Conservation (phyloP, 2,888 invertebrate species). For the Aricia artaxerxes region DNA sequence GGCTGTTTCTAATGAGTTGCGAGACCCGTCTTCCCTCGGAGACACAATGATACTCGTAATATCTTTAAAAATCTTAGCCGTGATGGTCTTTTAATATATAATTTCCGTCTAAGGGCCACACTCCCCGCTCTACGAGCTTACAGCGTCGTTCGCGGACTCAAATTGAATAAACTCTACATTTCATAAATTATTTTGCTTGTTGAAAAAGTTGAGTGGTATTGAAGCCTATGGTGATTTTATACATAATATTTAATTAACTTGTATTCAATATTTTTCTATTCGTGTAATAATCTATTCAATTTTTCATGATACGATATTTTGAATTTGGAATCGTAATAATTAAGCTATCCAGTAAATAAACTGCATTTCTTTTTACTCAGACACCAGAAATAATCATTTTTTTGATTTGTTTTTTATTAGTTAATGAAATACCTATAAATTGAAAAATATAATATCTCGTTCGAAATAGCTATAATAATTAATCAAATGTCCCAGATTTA, state of each 20-base stretch:
- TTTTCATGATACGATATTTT: neutral
- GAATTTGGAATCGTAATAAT: neutral
- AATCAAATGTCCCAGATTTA: neutral
- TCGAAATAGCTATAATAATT: too few species aligned
- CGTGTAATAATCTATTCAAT: neutral
- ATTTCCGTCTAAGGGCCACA: constrained; percentile 64
- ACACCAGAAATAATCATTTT: too few species aligned
- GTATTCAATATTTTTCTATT: constrained; percentile 8
- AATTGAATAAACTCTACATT: constrained; percentile 47
- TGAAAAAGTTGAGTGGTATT: constrained; percentile 26
- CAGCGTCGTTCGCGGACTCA: constrained; percentile 47
- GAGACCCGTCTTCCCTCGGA: constrained; percentile 54
- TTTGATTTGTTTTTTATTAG: too few species aligned
- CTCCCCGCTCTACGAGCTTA: constrained; percentile 52
- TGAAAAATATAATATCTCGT: too few species aligned
- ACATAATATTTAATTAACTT: constrained; percentile 2
- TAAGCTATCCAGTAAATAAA: neutral
- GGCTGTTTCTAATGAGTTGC: constrained; percentile 47
- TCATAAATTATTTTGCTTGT: constrained; percentile 39
- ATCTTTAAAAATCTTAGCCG: constrained; percentile 64
- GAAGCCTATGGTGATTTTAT: constrained; percentile 25
- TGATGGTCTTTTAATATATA: constrained; percentile 74
- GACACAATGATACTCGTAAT: constrained; percentile 64
- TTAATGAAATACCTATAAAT: too few species aligned
- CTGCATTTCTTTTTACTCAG: neutral